These are phyloP conservation scores for Ischnura elegans DNA, from an alignment of 2,888 invertebrate species.

Conservation along the genomic window DNA sequence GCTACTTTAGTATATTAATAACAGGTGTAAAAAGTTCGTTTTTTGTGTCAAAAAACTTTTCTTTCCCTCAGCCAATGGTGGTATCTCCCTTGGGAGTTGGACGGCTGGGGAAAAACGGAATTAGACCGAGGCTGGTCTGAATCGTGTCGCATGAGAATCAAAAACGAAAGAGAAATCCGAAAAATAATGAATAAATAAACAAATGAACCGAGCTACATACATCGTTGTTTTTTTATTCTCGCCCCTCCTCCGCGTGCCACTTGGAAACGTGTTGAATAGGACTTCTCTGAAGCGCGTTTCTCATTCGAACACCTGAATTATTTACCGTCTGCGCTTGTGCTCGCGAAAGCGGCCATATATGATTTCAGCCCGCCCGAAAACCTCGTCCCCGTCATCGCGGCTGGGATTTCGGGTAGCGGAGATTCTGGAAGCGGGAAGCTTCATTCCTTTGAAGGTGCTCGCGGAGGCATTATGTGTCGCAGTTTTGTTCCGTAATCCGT, in stretches of 20 bases:
- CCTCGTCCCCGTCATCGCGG: background rate
- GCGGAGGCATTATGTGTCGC: background rate
- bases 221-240: background rate
- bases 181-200: background rate
- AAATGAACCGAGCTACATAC: background rate
- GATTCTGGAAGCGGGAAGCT: background rate
- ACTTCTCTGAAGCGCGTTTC: background rate
- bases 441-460: background rate
- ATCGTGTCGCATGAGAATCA: background rate
- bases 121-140: background rate
- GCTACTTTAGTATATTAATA: background rate
- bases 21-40: background rate
- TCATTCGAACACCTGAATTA: slow-evolving; percentile 23
- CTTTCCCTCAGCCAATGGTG: background rate
- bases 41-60: background rate
- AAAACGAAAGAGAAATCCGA: background rate
- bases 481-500: slow-evolving; percentile 15
- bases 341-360: slow-evolving; percentile 5
- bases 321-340: background rate
- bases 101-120: background rate
- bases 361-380: background rate
- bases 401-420: background rate
- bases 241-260: background rate
- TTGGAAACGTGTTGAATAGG: background rate
- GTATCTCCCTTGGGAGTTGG: background rate